A percentile compares a stretch with the other conserved stretches of the same genome.
Conservation (phyloP, 2,797 vertebrate species). For the Anabacerthia variegaticeps region DNA sequence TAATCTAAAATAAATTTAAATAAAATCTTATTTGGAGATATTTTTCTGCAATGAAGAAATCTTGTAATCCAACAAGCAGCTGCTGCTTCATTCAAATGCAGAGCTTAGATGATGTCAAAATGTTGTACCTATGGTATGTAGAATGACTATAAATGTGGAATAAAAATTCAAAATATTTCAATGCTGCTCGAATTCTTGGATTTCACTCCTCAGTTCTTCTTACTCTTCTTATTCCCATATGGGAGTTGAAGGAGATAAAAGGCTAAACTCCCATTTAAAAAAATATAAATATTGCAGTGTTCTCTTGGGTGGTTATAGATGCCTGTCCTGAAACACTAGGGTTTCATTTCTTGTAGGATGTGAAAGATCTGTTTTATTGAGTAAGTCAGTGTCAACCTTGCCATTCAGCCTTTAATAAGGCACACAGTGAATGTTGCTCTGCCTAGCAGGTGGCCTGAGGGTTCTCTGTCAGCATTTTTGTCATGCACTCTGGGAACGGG, state of each 20-base stretch:
- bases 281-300: constrained; percentile 27
- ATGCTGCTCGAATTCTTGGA: not conserved
- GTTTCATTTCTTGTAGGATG: constrained; percentile 22
- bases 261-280: constrained; percentile 9
- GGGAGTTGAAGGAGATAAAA: not conserved
- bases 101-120: constrained; percentile 14
- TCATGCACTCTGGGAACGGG: constrained; percentile 53
- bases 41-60: not conserved
- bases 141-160: not conserved
- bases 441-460: constrained; percentile 58
- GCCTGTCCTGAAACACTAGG: constrained; percentile 21
- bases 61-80: not conserved
- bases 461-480: constrained; percentile 61
- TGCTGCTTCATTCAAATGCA: constrained; percentile 15
- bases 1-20: not conserved
- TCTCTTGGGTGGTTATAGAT: constrained; percentile 7
- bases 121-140: not conserved
- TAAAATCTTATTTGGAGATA: not conserved
- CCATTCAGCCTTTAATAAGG: constrained; percentile 42
- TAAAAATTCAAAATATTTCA: not conserved
- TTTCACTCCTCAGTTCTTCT: not conserved
- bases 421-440: constrained; percentile 45
- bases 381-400: constrained; percentile 38
- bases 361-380: constrained; percentile 36
- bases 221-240: not conserved